Evolutionary conservation across 2,113 vertebrate genomes (phyloP), one percentile per base, ranked within the genome.

Genomic region (rat (Rattus norvegicus)): DNA sequence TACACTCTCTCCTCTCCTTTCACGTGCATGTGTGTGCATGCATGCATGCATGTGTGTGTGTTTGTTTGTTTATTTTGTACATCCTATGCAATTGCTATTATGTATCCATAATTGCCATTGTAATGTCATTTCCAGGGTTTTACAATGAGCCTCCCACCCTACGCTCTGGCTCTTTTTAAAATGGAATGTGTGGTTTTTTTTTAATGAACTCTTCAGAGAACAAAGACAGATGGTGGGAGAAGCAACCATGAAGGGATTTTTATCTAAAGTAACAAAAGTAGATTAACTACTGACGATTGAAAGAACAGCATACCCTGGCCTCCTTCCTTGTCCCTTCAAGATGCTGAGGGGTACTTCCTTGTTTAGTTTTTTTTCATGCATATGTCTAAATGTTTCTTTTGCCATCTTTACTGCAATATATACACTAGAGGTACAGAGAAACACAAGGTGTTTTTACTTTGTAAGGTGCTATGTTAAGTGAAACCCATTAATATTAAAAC

Each of bases 401-500:
- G 7, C 7, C 19, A 39, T 96, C 33, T 10, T 85, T 93, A 92
- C 90, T 88, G 4, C 8, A 91, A 90, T 79, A 83, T 59, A 59
- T 83, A 17, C 43, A 9, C 7, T 72, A 43, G 30, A 90, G 47
- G 6, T 43, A 95, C 92, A 36, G 20, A 26, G 92, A 88, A 63
- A 87, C 69, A 43, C 4, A 72, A 4, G 30, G 24, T 54, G 9
- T 81, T 85, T 8, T 93, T 39, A 75, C 30, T 96, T 96, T 84
- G 49, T 13, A 20, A 1, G 6, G 14, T 43, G 36, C 61, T 75
- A 7, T 90, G 70, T 63, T 92, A 93, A 95, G 67, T 36, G 24
- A 94, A 96, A 11, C 89, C 92, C 67, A 28, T 93, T 90, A 69
- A 54, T 77, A 28, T 83, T 92, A 91, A 47, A 95, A 86, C 14